phyloP scores from a whole-genome alignment of 2,113 vertebrate species.

The Synchiropus splendidus region DNA sequence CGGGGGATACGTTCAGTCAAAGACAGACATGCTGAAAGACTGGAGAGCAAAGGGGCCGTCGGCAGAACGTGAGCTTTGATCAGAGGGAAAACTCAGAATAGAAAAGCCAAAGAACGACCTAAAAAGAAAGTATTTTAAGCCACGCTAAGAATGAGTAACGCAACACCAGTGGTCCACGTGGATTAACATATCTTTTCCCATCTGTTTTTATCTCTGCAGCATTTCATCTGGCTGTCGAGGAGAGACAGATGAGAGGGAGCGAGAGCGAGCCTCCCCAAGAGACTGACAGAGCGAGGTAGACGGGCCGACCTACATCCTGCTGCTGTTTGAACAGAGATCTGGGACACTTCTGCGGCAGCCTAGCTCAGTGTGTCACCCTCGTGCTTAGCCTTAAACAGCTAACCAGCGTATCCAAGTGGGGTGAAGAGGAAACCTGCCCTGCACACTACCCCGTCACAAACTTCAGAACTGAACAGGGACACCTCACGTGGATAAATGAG shows the following conservation, averaged over 20 bases:
- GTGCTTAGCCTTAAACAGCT: slow-evolving; percentile 3
- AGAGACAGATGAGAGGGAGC: slow-evolving; percentile 19
- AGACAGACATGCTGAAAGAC: slow-evolving; percentile 38
- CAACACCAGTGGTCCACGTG: slow-evolving; percentile 10
- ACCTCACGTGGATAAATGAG: slow-evolving; percentile 51
- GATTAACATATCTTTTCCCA: slow-evolving; percentile 37
- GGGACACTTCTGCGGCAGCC: slow-evolving; percentile 31
- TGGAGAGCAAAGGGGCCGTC: background rate
- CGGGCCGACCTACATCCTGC: slow-evolving; percentile 57
- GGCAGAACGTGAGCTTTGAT: slow-evolving; percentile 6
- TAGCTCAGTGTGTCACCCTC: slow-evolving; percentile 15
- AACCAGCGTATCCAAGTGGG: no score
- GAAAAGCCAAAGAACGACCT: background rate
- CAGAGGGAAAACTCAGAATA: background rate
- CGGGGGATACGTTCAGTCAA: slow-evolving; percentile 25
- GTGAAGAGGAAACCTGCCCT: slow-evolving; percentile 8
- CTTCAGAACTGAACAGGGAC: no score
- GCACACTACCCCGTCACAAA: no score
- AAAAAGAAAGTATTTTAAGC: slow-evolving; percentile 7
- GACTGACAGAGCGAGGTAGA: slow-evolving; percentile 56
- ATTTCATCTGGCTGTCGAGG: slow-evolving; percentile 42
- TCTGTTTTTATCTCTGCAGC: slow-evolving; percentile 49
- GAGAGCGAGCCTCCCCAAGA: slow-evolving; percentile 39
- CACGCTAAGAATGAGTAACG: slow-evolving; percentile 5
- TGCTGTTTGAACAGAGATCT: slow-evolving; percentile 41